Evolutionary conservation across 1,140 invertebrate species (phyloP).

Genomic region (Anoplophora glabripennis): DNA sequence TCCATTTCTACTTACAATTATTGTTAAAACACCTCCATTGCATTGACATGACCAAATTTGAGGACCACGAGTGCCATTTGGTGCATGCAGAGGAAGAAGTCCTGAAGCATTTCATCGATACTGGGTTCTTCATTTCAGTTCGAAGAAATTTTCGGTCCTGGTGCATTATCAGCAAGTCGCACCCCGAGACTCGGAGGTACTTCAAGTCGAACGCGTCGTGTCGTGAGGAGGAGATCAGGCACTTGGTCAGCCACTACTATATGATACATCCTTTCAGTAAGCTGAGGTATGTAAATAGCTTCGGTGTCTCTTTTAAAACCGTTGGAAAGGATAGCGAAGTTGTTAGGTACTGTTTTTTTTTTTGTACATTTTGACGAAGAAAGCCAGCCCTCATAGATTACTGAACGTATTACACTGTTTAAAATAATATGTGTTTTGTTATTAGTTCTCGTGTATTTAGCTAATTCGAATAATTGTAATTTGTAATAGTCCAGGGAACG

Average conservation of each 20-base stretch:
- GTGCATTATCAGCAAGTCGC: conserved; percentile 24
- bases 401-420: no score
- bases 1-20: no score
- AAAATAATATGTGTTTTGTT: no score
- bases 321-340: no score
- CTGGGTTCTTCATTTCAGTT: conserved; percentile 22
- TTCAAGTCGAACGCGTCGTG: conserved; percentile 25
- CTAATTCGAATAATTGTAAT: no score
- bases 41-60: neutral
- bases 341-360: no score
- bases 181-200: conserved; percentile 20
- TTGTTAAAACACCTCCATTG: no score
- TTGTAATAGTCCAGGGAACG: no score
- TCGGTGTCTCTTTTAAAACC: no score
- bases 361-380: no score
- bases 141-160: conserved; percentile 19
- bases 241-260: conserved; percentile 2
- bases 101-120: conserved; percentile 19
- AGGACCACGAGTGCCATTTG: conserved; percentile 6
- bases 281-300: neutral
- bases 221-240: conserved; percentile 22
- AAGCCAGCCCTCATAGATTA: no score
- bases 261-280: conserved; percentile 32
- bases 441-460: no score
- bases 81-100: neutral